Conservation (phyloP, 2,888 invertebrate species). For the Oscheius myriophilus region DNA sequence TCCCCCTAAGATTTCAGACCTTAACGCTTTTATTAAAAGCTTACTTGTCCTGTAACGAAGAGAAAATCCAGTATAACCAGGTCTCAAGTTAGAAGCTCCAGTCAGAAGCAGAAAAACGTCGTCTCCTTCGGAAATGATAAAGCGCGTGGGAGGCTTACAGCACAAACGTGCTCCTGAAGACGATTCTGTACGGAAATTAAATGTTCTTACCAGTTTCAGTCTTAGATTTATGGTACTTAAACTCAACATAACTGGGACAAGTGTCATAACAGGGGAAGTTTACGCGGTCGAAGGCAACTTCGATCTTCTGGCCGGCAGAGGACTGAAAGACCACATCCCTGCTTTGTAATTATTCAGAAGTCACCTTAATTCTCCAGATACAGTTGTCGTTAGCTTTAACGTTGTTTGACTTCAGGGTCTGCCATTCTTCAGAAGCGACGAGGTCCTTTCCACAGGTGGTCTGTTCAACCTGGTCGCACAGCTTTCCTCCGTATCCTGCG, state of each 20-base stretch:
- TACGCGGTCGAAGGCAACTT: constrained; percentile 47
- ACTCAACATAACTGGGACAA: constrained; percentile 56
- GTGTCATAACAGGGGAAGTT: constrained; percentile 57
- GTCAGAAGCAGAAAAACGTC: constrained; percentile 58
- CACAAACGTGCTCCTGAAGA: constrained; percentile 63
- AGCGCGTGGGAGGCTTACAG: constrained; percentile 51
- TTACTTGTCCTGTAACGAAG: constrained; percentile 53
- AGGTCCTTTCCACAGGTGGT: constrained; percentile 49
- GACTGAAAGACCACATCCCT: too few species aligned
- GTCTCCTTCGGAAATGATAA: constrained; percentile 59
- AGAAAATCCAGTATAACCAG: constrained; percentile 64
- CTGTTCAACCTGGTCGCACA: constrained; percentile 61
- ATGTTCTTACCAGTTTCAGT: constrained; percentile 18
- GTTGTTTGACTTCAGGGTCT: constrained; percentile 39
- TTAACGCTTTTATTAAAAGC: constrained; percentile 8
- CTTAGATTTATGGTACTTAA: constrained; percentile 37
- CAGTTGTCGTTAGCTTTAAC: constrained; percentile 46
- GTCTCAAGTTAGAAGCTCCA: constrained; percentile 39
- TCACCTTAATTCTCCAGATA: constrained; percentile 58
- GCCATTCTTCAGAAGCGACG: constrained; percentile 32
- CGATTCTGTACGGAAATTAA: background rate
- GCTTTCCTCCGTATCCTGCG: constrained; percentile 60
- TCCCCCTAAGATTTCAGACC: background rate
- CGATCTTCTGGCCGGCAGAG: constrained; percentile 51
- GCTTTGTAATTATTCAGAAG: too few species aligned